Percentiles rank a stretch among this genome's conserved stretches.
Evolutionary conservation across 1,140 invertebrate genomes (phyloP).

Genomic region (Drosophila pruinosa): DNA sequence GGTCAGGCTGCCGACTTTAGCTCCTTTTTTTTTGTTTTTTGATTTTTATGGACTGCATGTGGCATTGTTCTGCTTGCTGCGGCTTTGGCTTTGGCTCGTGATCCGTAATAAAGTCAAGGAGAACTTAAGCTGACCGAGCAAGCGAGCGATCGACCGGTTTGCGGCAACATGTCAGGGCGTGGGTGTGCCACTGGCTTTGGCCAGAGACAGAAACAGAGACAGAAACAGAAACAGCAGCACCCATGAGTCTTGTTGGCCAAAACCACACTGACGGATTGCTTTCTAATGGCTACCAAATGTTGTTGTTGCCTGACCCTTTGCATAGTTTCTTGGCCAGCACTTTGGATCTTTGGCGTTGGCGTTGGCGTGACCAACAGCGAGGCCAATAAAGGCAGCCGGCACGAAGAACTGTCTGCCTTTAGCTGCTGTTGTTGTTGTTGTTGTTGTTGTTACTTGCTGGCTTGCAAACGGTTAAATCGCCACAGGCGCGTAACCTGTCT

Average conservation of each 20-base stretch:
- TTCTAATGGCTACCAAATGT: slow-evolving; percentile 72
- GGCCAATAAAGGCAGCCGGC: slow-evolving; percentile 28
- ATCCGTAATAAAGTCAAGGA: slow-evolving; percentile 79
- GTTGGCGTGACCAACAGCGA: slow-evolving; percentile 67
- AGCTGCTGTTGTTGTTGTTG: not conserved
- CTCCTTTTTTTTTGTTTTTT: slow-evolving; percentile 51
- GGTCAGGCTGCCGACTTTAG: slow-evolving; percentile 48
- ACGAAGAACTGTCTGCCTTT: slow-evolving; percentile 17
- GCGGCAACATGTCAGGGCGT: slow-evolving; percentile 25
- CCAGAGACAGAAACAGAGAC: slow-evolving; percentile 25
- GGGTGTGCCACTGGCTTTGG: slow-evolving; percentile 34
- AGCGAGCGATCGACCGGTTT: slow-evolving; percentile 45
- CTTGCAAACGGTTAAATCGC: slow-evolving; percentile 74
- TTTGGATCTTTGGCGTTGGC: slow-evolving; percentile 58
- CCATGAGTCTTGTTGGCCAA: slow-evolving; percentile 65
- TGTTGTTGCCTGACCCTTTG: slow-evolving; percentile 63
- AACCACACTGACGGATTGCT: slow-evolving; percentile 77
- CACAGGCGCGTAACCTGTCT: slow-evolving; percentile 80
- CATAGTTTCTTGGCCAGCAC: slow-evolving; percentile 2
- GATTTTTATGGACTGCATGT: not conserved
- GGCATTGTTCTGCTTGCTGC: slow-evolving; percentile 64
- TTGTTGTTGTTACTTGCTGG: not conserved
- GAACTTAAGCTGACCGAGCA: slow-evolving; percentile 45
- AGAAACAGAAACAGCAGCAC: slow-evolving; percentile 19
- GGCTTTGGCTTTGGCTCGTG: slow-evolving; percentile 63